Evolutionary conservation across 2,888 invertebrate species (phyloP).

Genomic region (Nineta flava): DNA sequence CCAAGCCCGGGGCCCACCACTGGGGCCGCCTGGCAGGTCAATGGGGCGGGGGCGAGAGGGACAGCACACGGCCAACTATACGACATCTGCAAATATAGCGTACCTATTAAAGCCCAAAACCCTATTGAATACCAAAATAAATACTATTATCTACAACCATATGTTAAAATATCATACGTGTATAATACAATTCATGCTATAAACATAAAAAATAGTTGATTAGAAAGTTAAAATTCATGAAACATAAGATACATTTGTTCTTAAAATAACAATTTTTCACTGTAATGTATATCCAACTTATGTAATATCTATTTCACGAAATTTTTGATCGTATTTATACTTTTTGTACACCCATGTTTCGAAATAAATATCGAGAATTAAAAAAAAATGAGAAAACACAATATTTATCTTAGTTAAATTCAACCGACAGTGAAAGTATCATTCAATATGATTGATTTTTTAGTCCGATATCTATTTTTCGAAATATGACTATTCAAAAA

Average conservation of each 20-base stretch:
- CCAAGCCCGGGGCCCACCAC: constrained; percentile 19
- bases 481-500: too few relatives aligned
- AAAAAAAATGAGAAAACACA: too few relatives aligned
- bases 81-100: constrained; percentile 28
- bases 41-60: constrained; percentile 15
- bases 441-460: too few relatives aligned
- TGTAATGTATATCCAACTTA: too few relatives aligned
- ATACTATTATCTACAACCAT: not conserved
- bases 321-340: too few relatives aligned
- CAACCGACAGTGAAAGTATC: too few relatives aligned
- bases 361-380: too few relatives aligned
- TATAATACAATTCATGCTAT: not conserved
- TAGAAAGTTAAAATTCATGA: not conserved
- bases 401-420: too few relatives aligned
- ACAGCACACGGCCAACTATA: constrained; percentile 34
- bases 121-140: not conserved
- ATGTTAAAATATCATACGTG: not conserved
- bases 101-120: constrained; percentile 5
- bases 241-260: not conserved
- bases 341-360: too few relatives aligned
- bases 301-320: too few relatives aligned
- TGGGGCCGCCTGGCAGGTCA: constrained; percentile 9
- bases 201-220: not conserved
- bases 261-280: not conserved
- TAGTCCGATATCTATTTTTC: too few relatives aligned